Base-by-base conservation (phyloP, 2,888 invertebrate species). In the Listrodromus nycthemerus region DNA sequence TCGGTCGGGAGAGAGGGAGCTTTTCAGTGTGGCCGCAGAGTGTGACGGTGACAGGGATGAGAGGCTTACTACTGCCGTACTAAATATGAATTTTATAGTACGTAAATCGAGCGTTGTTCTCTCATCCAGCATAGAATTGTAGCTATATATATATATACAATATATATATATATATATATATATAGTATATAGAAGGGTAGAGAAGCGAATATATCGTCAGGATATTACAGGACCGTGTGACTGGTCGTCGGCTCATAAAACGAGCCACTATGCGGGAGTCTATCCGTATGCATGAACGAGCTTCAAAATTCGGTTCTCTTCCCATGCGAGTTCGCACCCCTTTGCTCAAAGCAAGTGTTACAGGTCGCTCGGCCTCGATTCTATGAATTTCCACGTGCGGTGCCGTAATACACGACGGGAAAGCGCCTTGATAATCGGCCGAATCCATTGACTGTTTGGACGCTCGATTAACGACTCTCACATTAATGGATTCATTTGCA, bases 401-500 rank as follows among this genome's bases (percentile, higher is more conserved):
- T 66, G 16, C 10, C n/a, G 66, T 71, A 66, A 75, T 67, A 70
- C 33, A 27, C 10, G 24, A 0, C 58, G 27, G 24, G 21, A 61
- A 71, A 76, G 37, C 30, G 50, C 45, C 65, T 21, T 58, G 67
- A 75, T 70, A 66, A 79, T 58, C 50, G 52, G 41, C 37, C 58
- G 52, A 73, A 80, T 83, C 76, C 73, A 71, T 48, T 21, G 65
- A 41, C 69, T 55, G 75, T 61, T 63, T 52, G 75, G 45, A 75
- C 63, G 73, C 65, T 79, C 78, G 74, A 78, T 74, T 79, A 78
- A 78, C 78, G 78, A 65, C 33, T 61, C 45, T 21, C 69, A 33
- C 55, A 74, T 82, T 79, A 66, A 78, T 78, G 77, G 67, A 73
- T 82, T 82, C 77, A 63, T 73, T 71, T 73, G 71, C 77, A 67